These are phyloP conservation scores for Ascidia mentula DNA, from an alignment of 23 tunicate species.

Conservation along the genomic window DNA sequence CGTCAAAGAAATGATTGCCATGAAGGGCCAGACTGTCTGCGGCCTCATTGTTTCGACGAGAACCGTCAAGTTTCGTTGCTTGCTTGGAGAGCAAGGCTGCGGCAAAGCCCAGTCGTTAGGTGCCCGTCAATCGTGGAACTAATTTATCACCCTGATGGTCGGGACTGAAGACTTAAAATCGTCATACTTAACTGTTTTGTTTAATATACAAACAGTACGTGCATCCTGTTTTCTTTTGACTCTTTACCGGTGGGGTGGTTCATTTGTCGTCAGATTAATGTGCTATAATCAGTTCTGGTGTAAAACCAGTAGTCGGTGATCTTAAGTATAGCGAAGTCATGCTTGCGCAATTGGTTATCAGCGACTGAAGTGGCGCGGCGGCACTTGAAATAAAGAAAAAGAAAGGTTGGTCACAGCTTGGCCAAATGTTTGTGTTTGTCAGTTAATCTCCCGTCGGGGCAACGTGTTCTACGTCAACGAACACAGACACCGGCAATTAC, in stretches of 20 bases:
- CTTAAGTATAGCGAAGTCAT: not conserved
- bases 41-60: not conserved
- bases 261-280: too few species aligned
- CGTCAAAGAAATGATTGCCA: not conserved
- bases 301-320: too few species aligned
- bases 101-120: constrained; percentile 6
- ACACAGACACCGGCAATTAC: too few species aligned
- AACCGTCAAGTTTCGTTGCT: not conserved
- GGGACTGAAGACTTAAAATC: too few species aligned
- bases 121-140: not conserved
- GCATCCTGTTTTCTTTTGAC: too few species aligned
- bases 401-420: not conserved
- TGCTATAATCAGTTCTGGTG: too few species aligned
- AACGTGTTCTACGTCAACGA: too few species aligned
- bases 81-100: not conserved
- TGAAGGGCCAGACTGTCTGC: not conserved
- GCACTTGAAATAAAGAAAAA: not conserved
- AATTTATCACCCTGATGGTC: not conserved
- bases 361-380: not conserved
- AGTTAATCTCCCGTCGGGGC: too few species aligned
- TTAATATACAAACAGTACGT: too few species aligned
- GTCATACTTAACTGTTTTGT: too few species aligned
- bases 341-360: not conserved
- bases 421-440: not conserved
- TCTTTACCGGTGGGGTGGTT: too few species aligned